Conservation (phyloP, 2,888 invertebrate genomes). For the Seira ritae region DNA sequence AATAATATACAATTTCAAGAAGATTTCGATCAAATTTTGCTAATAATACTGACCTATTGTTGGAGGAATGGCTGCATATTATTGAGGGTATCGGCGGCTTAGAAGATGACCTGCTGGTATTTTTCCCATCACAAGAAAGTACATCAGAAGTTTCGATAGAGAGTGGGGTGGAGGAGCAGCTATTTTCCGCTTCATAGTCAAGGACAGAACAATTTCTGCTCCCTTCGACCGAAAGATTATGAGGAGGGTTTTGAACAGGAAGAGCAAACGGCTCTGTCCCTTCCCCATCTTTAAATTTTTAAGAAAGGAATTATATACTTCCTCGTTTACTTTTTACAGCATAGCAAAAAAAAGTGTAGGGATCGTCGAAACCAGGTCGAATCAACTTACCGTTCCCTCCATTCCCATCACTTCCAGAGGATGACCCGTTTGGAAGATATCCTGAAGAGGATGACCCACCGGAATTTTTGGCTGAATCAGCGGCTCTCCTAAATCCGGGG, state of each 20-base stretch:
- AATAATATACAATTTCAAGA: background rate
- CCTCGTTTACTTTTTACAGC: background rate
- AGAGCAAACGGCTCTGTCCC: constrained; percentile 51
- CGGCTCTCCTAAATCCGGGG: constrained; percentile 58
- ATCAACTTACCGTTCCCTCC: constrained; percentile 68
- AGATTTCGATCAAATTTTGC: constrained; percentile 4
- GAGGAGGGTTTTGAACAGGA: constrained; percentile 46
- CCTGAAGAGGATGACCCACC: constrained; percentile 64
- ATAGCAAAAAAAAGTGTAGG: background rate
- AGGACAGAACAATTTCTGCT: constrained; percentile 32
- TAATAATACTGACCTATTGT: constrained; percentile 62
- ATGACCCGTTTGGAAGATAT: constrained; percentile 69
- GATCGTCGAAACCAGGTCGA: too few relatives aligned
- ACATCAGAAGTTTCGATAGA: constrained; percentile 72
- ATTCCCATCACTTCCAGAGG: constrained; percentile 70
- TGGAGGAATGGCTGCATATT: constrained; percentile 68
- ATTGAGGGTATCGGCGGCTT: constrained; percentile 71
- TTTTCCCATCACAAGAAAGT: constrained; percentile 63
- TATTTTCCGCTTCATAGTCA: constrained; percentile 72
- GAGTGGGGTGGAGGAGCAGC: constrained; percentile 71
- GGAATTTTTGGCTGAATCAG: constrained; percentile 27
- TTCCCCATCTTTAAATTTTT: constrained; percentile 48
- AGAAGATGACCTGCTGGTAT: constrained; percentile 33
- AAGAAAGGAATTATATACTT: background rate
- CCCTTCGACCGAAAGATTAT: constrained; percentile 36